phyloP scores from a whole-genome alignment of 2,113 vertebrate species.

The Spea multiplicata region DNA sequence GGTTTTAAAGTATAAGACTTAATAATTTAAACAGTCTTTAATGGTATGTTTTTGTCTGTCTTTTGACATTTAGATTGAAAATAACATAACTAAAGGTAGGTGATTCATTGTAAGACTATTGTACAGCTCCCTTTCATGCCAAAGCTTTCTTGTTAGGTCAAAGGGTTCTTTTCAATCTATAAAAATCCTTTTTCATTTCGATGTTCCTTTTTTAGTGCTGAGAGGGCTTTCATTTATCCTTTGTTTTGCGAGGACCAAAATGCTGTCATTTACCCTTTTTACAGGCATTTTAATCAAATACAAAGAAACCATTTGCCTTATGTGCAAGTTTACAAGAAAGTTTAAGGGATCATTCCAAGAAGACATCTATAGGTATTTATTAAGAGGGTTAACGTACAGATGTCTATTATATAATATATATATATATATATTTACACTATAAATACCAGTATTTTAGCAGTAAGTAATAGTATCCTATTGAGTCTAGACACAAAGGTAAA shows the following conservation, averaged over 20 bases:
- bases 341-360: too few species aligned
- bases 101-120: slow-evolving; percentile 8
- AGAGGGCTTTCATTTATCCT: slow-evolving; percentile 1
- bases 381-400: too few species aligned
- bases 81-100: slow-evolving; percentile 6
- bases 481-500: too few species aligned
- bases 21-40: not conserved
- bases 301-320: not conserved
- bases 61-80: slow-evolving; percentile 11
- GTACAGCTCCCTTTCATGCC: slow-evolving; percentile 11
- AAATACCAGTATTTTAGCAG: too few species aligned
- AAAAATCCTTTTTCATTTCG: slow-evolving; percentile 1
- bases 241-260: not conserved
- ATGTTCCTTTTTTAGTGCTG: not conserved
- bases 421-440: too few species aligned
- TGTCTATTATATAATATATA: too few species aligned
- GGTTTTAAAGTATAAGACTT: too few species aligned
- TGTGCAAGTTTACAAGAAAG: not conserved
- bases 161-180: slow-evolving; percentile 5
- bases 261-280: not conserved
- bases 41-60: not conserved
- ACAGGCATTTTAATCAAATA: slow-evolving; percentile 1
- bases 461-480: too few species aligned
- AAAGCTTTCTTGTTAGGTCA: slow-evolving; percentile 9
- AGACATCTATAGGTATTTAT: too few species aligned